Evolutionary conservation across 2,113 vertebrate species (phyloP), one percentile per base, ranked within the genome.

Genomic region (Sapajus apella): DNA sequence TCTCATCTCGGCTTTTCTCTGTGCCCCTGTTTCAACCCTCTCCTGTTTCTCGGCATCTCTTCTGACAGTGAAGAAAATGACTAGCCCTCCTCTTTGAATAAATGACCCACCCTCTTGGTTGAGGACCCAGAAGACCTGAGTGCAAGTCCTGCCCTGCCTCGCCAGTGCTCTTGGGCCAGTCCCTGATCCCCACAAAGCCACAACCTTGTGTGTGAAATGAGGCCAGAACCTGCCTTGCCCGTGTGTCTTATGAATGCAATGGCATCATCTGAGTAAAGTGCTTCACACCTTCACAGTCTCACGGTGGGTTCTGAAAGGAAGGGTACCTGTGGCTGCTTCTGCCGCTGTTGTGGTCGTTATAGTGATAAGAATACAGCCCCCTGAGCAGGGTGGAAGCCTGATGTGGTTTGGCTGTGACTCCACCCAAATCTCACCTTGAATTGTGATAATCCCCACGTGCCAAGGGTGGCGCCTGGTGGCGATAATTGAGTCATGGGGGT

Each of bases 331-430:
- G 47, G n/a, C 76, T 37, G 7, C 7, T 32, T 27, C 86, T 72
- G 76, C 47, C 0, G 1, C 66, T 35, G 37, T 32, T 0, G 0
- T 9, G 21, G 17, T 30, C 30, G 3, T 32, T n/a, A 10, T 2
- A 4, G 3, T 18, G 77, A 55, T 35, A 68, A 17, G 7, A 50
- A 40, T 4, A 14, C 58, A 40, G 14, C 40, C 12, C 58, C 17
- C 64, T 52, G 23, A 45, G 30, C 87, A 68, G 32, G 72, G 27
- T 5, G 0, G 66, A n/a, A 25, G 32, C 35, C 37, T 47, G 61
- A 30, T 5, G 11, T 30, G 61, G 58, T 64, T 64, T 30, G 27
- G 27, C 27, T 64, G 61, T 64, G 61, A 30, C 61, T 27, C 0
- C 27, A 64, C 61, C 11, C 5, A 64, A 6, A 64, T 64, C 61